Conservation (phyloP, 2,797 vertebrate genomes). For the Paguma larvata region DNA sequence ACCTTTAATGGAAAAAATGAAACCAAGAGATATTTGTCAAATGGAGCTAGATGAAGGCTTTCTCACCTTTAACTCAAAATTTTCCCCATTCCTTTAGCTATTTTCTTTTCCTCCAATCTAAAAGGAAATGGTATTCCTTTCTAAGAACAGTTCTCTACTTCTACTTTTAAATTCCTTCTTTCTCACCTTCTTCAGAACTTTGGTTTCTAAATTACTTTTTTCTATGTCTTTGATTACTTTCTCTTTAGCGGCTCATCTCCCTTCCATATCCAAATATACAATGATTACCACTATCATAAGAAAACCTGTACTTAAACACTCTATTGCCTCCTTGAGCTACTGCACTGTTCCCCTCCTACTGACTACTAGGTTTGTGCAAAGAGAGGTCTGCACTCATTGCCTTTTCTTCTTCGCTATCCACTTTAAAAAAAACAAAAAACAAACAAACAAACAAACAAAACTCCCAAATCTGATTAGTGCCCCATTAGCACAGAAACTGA, state of each 20-base stretch:
- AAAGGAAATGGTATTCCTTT: background rate
- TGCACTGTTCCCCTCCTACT: background rate
- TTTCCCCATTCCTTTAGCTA: background rate
- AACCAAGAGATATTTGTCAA: background rate
- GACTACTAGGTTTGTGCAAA: background rate
- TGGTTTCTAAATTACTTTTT: background rate
- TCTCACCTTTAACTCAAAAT: conserved; percentile 7
- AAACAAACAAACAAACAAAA: background rate
- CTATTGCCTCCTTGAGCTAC: background rate
- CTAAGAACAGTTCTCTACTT: background rate
- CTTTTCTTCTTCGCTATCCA: background rate
- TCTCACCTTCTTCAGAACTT: background rate
- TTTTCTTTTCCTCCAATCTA: background rate
- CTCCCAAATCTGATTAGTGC: background rate
- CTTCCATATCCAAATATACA: background rate
- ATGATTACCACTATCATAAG: background rate
- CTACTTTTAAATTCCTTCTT: background rate
- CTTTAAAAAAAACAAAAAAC: background rate
- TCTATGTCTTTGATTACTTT: background rate
- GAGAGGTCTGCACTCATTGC: background rate
- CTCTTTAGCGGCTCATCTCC: background rate
- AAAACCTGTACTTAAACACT: background rate
- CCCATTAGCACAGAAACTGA: background rate
- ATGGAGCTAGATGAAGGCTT: background rate
- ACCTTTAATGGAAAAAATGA: conserved; percentile 4